Evolutionary conservation across 1,140 invertebrate species (phyloP), one percentile per base, ranked within the genome.

Genomic region (Drosophila tropicalis): DNA sequence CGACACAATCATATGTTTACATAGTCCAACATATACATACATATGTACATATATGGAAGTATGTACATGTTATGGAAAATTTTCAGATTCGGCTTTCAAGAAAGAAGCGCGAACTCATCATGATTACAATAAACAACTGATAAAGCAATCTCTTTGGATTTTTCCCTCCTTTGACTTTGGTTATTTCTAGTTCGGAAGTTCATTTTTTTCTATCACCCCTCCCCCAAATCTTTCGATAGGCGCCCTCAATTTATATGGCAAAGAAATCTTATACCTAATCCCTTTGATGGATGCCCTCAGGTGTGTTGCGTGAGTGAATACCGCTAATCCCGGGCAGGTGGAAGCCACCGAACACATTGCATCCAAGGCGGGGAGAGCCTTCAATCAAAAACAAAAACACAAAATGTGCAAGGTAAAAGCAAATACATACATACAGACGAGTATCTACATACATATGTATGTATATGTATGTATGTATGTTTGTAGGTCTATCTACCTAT

Each of bases 261-360:
- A 22, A 17, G 32, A 73, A 62, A 66, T 56, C 55, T 41, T 55
- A 2, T 22, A 47, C 40, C 32, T 56, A 67, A 73, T 67, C 62
- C 57, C 47, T 19, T 56, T 75, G 72, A 73, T 75, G 39, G 72
- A 75, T 75, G 34, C 44, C 57, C 70, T 55, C 66, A 68, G 65
- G 65, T 68, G 71, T 61, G 17, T 17, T 22, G 36, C 22, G 41
- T 25, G 19, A 25, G 10, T 47, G 25, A 41, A 51, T 41, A 62
- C 60, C 17, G 60, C 19, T 62, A 44, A 62, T 40, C 60, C 60
- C 60, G 19, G 36, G 60, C 40, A 41, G 60, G 36, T 62, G 60
- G 56, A 58, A 58, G 56, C 56, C 56, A 51, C 19, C 44, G 44
- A 39, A 39, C 36, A 58, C 17, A 36, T 58, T 36, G 56, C 56